Percentiles rank a stretch among this genome's conserved stretches.
Evolutionary conservation across 2,888 invertebrate genomes (phyloP).

Genomic region (Caenorhabditis drosophilae): DNA sequence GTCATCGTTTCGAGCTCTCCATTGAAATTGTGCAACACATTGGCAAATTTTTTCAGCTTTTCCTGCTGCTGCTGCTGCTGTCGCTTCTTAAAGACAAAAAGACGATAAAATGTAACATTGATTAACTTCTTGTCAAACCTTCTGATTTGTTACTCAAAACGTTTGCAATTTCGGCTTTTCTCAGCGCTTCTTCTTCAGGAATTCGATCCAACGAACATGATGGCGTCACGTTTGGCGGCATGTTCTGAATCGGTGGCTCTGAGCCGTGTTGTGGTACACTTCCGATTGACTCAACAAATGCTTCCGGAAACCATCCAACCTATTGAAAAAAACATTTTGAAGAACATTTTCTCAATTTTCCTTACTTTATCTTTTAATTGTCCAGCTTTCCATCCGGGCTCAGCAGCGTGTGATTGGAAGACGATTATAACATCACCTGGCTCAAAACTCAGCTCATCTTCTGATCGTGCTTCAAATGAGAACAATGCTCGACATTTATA

Average conservation of each 20-base stretch:
- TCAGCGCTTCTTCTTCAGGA: conserved; percentile 32
- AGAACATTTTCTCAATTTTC: no score
- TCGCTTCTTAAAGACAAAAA: conserved; percentile 21
- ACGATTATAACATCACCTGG: conserved; percentile 85
- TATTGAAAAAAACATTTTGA: no score
- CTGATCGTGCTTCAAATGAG: conserved; percentile 88
- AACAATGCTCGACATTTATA: conserved; percentile 86
- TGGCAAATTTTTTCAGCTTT: conserved; percentile 40
- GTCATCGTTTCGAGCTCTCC: conserved; percentile 75
- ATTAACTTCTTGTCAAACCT: no score
- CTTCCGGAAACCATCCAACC: conserved; percentile 70
- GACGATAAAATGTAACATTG: no score
- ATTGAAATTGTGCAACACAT: conserved; percentile 72
- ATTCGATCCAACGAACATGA: conserved; percentile 51
- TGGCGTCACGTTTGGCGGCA: conserved; percentile 53
- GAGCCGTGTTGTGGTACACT: conserved; percentile 24
- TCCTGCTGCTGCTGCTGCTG: conserved; percentile 4
- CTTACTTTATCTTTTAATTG: conserved; percentile 85
- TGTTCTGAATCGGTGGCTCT: conserved; percentile 51
- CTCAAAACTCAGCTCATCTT: conserved; percentile 71
- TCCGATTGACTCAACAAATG: conserved; percentile 70
- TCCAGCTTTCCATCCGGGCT: conserved; percentile 96
- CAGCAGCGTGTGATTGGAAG: conserved; percentile 80
- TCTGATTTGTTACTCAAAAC: conserved; percentile 7
- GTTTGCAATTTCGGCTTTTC: conserved; percentile 29